Percentiles rank a stretch among this genome's conserved stretches.
Conservation (phyloP, 2,113 vertebrate species). For the Lamprologus ornatipinnis region DNA sequence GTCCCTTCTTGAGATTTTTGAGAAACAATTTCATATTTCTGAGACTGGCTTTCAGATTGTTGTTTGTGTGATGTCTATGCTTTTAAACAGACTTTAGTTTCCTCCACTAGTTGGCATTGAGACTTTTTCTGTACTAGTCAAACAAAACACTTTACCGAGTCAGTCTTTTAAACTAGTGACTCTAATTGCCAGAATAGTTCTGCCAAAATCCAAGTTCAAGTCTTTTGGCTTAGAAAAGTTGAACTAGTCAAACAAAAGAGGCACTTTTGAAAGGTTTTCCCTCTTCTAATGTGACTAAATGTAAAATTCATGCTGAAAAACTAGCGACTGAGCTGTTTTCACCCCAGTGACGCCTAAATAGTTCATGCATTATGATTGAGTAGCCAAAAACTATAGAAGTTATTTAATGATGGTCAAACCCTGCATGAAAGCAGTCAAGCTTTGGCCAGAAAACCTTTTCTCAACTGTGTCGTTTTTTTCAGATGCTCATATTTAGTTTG, state of each 20-base stretch:
- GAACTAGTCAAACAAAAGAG: neutral
- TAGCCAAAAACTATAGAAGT: rapidly evolving
- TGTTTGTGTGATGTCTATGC: neutral
- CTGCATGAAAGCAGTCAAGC: neutral
- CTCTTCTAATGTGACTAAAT: neutral
- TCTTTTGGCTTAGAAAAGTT: neutral
- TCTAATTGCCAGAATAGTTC: rapidly evolving
- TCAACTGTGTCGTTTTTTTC: neutral
- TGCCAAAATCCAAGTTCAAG: neutral
- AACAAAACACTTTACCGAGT: neutral
- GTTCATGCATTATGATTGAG: rapidly evolving
- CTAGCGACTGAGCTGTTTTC: rapidly evolving
- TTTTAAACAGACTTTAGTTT: neutral
- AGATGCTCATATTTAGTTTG: neutral
- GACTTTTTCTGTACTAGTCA: neutral
- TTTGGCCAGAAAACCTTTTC: neutral
- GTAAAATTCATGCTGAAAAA: neutral
- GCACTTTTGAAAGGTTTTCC: neutral
- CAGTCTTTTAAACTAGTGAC: rapidly evolving
- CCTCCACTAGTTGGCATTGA: neutral
- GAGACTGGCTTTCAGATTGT: neutral
- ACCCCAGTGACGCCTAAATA: rapidly evolving
- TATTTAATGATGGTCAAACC: neutral
- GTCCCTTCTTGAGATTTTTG: neutral
- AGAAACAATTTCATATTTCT: neutral